Evolutionary conservation across 2,888 invertebrate genomes (phyloP).

Genomic region (Amblyjoppa proteus): DNA sequence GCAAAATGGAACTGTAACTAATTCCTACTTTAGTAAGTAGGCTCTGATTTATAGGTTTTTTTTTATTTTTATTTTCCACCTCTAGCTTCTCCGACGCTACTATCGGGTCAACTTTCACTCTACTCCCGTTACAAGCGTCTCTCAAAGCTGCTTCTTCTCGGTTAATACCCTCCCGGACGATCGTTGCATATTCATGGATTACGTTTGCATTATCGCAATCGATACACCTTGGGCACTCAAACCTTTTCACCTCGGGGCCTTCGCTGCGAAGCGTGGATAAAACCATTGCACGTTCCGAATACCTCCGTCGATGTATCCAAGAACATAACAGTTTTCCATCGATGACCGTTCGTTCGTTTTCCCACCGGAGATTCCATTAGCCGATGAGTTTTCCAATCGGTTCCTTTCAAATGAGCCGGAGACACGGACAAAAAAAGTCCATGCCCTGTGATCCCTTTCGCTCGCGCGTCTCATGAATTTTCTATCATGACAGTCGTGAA

Average conservation of each 20-base stretch:
- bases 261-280: neutral
- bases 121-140: neutral
- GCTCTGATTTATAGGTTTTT: conserved; percentile 81
- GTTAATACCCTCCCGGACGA: conserved; percentile 3
- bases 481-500: neutral
- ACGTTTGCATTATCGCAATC: conserved; percentile 5
- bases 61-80: conserved; percentile 75
- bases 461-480: conserved; percentile 19
- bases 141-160: neutral
- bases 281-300: conserved; percentile 55
- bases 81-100: conserved; percentile 45
- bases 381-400: conserved; percentile 72
- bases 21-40: conserved; percentile 75
- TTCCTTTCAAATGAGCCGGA: neutral
- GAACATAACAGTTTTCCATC: neutral
- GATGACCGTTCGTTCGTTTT: conserved; percentile 68
- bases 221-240: conserved; percentile 66
- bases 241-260: neutral
- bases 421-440: conserved; percentile 8
- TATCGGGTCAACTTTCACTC: conserved; percentile 8
- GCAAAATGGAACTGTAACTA: conserved; percentile 82
- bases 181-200: conserved; percentile 20
- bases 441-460: neutral
- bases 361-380: conserved; percentile 78
- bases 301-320: conserved; percentile 63